Evolutionary conservation across 2,888 invertebrate species (phyloP), one percentile per base, ranked within the genome.

Genomic region (Atrina japonica): DNA sequence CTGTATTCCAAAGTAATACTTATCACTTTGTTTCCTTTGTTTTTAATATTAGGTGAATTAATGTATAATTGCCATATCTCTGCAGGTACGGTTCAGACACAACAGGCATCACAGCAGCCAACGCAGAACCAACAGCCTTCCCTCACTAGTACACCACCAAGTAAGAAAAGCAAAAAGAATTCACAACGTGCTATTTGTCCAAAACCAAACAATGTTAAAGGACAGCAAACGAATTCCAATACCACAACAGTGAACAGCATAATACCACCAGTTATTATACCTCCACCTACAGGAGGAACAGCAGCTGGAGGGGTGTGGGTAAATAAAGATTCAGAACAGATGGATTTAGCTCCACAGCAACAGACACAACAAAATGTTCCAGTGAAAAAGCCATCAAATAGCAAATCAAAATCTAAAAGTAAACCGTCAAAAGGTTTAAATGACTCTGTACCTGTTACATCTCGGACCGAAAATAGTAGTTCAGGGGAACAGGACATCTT

Each of bases 401-500:
- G 56, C 11, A 63, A 61, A 58, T 49, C 64, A 21, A 69, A 69
- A 25, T 23, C 69, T 25, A 64, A 64, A 45, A 40, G 35, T 9
- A 21, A 41, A 29, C 50, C 41, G 35, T 25, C 50, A 35, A 66
- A 50, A 27, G 27, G 23, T 35, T 47, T 56, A 7, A 61, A 27
- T 60, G 29, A 50, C 27, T n/a, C 16, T 40, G 21, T 47, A 47
- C 18, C 45, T 18, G 58, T 25, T 3, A 29, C n/a, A 21, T n/a
- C 21, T 3, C 30, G 18, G 40, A 40, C 56, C 9, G 55, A 66
- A 11, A 40, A 58, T 40, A 40, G 41, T 66, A 69, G 77, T 21
- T 71, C 78, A 41, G 74, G 73, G 43, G 74, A 74, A 9, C 77
- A 77, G n/a, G 82, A 82, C 58, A 91, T 91, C 66, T 82, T 91